These are phyloP conservation scores for Urocyon cinereoargenteus DNA, from an alignment of 2,797 vertebrate genomes.

Conservation along the genomic window DNA sequence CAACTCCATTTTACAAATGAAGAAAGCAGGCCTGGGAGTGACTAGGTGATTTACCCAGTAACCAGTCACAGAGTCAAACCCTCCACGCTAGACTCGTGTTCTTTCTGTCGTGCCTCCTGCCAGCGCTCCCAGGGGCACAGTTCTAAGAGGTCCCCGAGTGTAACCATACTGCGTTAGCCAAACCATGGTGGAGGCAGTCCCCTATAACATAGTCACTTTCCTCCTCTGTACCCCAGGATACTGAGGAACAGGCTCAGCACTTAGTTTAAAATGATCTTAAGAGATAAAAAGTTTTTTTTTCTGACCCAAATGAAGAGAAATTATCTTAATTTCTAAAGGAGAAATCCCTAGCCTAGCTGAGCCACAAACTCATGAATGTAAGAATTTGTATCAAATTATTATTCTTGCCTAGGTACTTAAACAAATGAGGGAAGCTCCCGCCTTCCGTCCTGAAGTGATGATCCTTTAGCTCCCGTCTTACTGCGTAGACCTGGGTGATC, in stretches of 20 bases:
- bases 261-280: background rate
- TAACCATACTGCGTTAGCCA: rapidly evolving
- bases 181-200: rapidly evolving
- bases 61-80: rapidly evolving
- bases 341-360: background rate
- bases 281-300: background rate
- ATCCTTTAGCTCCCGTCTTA: background rate
- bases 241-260: background rate
- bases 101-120: background rate
- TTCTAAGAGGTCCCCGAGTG: rapidly evolving
- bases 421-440: background rate
- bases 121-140: rapidly evolving
- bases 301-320: background rate
- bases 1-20: background rate
- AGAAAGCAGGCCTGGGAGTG: background rate
- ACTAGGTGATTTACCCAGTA: too few species aligned
- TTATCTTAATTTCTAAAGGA: background rate
- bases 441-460: background rate
- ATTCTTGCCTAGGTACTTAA: background rate
- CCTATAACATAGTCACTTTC: background rate
- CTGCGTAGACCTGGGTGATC: rapidly evolving
- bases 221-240: background rate
- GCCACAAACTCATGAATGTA: background rate
- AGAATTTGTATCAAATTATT: background rate
- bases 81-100: rapidly evolving